A percentile compares a stretch with the other conserved stretches of the same genome.
These are phyloP conservation scores for Hippocampus abdominalis DNA, from an alignment of 2,113 vertebrate species.

Conservation along the genomic window DNA sequence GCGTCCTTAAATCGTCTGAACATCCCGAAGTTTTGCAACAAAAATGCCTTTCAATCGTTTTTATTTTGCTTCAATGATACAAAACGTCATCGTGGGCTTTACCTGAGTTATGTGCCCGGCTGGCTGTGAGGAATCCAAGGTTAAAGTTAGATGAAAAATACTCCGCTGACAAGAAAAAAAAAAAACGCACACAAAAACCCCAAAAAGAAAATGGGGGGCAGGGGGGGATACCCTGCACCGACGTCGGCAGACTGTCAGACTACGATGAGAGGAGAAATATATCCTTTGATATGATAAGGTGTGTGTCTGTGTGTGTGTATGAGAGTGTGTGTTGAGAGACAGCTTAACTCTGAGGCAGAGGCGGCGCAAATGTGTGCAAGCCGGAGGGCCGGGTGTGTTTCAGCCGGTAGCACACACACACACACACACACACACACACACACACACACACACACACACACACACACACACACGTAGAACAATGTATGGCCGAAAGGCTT, in stretches of 20 bases:
- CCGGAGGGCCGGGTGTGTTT: slow-evolving; percentile 53
- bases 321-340: slow-evolving; percentile 18
- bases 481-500: slow-evolving; percentile 34
- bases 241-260: slow-evolving; percentile 37
- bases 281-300: slow-evolving; percentile 41
- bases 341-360: slow-evolving; percentile 29
- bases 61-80: background rate
- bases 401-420: slow-evolving; percentile 38
- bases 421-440: slow-evolving; percentile 14
- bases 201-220: no score
- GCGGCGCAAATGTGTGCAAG: slow-evolving; percentile 25
- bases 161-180: slow-evolving; percentile 39
- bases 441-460: slow-evolving; percentile 10
- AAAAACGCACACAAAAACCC: background rate
- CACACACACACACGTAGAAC: slow-evolving; percentile 24
- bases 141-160: slow-evolving; percentile 56
- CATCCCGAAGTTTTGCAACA: background rate
- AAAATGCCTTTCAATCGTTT: background rate
- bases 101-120: slow-evolving; percentile 73
- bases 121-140: slow-evolving; percentile 74
- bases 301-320: slow-evolving; percentile 14
- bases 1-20: slow-evolving; percentile 5
- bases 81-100: slow-evolving; percentile 33
- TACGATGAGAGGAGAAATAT: slow-evolving; percentile 33
- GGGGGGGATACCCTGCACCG: slow-evolving; percentile 8